A percentile compares a stretch with the other conserved stretches of the same genome.
phyloP scores from a whole-genome alignment of 2,113 vertebrate species.

The Gorsachius goisagi region DNA sequence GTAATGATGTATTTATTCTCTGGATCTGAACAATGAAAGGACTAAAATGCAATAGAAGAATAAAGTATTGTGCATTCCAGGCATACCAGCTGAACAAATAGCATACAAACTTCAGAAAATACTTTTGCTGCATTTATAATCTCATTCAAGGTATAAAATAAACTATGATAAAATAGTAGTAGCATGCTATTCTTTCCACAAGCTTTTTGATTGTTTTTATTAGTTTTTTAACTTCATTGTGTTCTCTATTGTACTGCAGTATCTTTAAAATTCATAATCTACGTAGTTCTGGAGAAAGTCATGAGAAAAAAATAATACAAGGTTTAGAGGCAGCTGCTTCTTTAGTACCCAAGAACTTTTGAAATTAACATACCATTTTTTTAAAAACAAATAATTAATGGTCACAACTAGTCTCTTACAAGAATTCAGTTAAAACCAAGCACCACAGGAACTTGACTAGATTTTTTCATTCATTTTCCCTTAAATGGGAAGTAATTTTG shows the following conservation, averaged over 20 bases:
- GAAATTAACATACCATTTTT: background rate
- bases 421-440: background rate
- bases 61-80: background rate
- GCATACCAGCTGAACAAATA: background rate
- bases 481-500: background rate
- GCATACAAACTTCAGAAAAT: background rate
- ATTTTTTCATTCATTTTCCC: background rate
- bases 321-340: background rate
- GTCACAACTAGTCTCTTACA: background rate
- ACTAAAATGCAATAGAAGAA: background rate
- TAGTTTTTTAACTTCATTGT: background rate
- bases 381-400: background rate
- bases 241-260: background rate
- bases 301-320: background rate
- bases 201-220: background rate
- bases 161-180: background rate
- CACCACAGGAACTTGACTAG: background rate
- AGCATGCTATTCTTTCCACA: background rate
- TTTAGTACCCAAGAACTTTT: background rate
- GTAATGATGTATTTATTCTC: constrained; percentile 12
- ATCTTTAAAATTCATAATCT: background rate
- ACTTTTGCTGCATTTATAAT: background rate
- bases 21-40: background rate
- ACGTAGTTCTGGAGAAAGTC: background rate
- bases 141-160: background rate